Evolutionary conservation across 2,797 vertebrate genomes (phyloP).

Genomic region (Mormyrus proboscirostris): DNA sequence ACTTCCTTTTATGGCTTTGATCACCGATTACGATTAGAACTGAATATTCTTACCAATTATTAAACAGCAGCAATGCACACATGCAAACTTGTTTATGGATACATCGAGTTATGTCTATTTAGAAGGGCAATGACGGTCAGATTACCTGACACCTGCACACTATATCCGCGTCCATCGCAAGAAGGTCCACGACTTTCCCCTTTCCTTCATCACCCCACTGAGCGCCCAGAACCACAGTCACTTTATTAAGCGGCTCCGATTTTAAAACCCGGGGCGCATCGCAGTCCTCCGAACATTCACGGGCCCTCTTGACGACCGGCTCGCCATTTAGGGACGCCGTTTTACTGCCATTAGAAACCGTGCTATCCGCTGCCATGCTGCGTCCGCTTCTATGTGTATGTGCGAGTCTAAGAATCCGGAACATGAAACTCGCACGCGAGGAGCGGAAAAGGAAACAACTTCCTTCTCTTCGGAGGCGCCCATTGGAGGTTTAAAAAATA

Average conservation of each 20-base stretch:
- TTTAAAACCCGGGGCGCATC: background rate
- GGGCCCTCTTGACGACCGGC: slow-evolving; percentile 56
- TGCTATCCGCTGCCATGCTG: slow-evolving; percentile 58
- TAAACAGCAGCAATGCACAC: background rate
- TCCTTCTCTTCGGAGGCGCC: background rate
- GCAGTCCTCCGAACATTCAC: slow-evolving; percentile 41
- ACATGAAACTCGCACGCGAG: background rate
- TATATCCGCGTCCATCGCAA: slow-evolving; percentile 73
- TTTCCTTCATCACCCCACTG: slow-evolving; percentile 78
- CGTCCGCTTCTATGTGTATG: background rate
- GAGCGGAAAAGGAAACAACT: background rate
- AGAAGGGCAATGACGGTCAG: background rate
- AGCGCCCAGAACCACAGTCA: slow-evolving; percentile 73
- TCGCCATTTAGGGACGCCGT: slow-evolving; percentile 50
- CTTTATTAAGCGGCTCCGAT: slow-evolving; percentile 64
- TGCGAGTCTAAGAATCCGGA: background rate
- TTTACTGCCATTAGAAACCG: slow-evolving; percentile 51
- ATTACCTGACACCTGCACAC: slow-evolving; percentile 74
- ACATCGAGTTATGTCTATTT: background rate
- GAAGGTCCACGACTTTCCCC: slow-evolving; percentile 72
- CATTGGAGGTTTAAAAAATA: background rate
- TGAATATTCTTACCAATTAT: background rate
- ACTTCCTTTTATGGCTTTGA: background rate
- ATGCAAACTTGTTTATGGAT: background rate
- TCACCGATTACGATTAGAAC: background rate